Conservation (phyloP, 1,140 invertebrate genomes). For the Apocrypta bakeri region DNA sequence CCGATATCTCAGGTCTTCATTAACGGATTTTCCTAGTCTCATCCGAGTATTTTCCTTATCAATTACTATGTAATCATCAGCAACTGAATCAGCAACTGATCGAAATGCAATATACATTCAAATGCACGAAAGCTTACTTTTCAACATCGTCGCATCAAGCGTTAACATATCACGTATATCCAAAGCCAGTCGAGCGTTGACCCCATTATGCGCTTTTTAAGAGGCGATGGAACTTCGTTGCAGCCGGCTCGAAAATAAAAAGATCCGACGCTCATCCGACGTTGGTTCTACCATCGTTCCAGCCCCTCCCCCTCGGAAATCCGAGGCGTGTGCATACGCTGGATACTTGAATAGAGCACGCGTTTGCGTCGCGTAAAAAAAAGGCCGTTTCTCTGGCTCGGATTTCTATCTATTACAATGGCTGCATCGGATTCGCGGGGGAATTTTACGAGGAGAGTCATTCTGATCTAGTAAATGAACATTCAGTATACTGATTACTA, state of each 20-base stretch:
- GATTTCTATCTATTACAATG: neutral
- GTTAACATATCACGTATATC: neutral
- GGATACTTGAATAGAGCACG: neutral
- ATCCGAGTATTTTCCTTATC: no score
- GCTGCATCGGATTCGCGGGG: neutral
- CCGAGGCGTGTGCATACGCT: neutral
- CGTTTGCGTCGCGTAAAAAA: neutral
- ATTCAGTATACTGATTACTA: neutral
- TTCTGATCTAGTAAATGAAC: neutral
- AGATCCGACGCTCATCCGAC: neutral
- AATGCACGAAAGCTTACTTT: neutral
- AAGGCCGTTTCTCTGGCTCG: neutral
- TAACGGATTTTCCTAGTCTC: no score
- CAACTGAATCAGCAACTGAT: no score
- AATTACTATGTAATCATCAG: no score
- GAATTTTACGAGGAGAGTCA: neutral
- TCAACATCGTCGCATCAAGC: neutral
- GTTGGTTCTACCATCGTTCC: neutral
- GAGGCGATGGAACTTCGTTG: neutral
- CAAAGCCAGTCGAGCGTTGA: neutral
- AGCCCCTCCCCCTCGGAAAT: neutral
- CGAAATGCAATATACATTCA: no score
- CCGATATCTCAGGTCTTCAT: no score
- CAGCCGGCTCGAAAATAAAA: neutral
- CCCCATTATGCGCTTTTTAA: constrained; percentile 10